Evolutionary conservation across 2,888 invertebrate genomes (phyloP).

Genomic region (Trachelus troglodyta): DNA sequence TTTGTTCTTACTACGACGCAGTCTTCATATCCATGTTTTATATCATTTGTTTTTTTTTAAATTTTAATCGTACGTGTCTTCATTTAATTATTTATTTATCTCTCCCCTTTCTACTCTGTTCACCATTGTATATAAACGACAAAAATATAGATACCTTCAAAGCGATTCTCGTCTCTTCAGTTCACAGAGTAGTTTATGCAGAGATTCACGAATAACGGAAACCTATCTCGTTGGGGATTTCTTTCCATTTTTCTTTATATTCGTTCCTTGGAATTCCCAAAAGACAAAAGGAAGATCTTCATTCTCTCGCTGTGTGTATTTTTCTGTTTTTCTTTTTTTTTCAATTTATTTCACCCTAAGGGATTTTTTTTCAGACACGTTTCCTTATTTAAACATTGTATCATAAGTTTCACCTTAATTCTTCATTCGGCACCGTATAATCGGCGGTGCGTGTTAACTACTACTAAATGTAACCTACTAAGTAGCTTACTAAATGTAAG

Average conservation of each 20-base stretch:
- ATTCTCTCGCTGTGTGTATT: background rate
- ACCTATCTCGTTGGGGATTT: background rate
- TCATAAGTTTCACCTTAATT: background rate
- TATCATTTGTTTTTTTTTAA: background rate
- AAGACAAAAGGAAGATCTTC: background rate
- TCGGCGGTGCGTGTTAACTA: background rate
- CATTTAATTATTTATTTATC: slow-evolving; percentile 2
- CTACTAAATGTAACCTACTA: background rate
- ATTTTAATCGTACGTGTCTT: slow-evolving; percentile 1
- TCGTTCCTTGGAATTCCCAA: background rate
- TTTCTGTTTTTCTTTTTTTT: background rate
- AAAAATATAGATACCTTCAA: background rate
- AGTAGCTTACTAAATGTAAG: background rate
- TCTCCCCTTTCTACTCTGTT: slow-evolving; percentile 4
- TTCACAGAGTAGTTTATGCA: background rate
- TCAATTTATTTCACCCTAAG: background rate
- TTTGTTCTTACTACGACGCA: slow-evolving; percentile 15
- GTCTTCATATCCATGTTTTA: slow-evolving; percentile 5
- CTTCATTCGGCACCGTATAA: background rate
- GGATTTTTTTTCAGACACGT: background rate
- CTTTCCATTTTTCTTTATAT: background rate
- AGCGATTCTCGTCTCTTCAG: background rate
- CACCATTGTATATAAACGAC: slow-evolving; percentile 7
- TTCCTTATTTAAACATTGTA: background rate
- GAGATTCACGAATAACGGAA: background rate